Conservation (phyloP, 1,140 invertebrate species). For the Drosophila nigromelanica region DNA sequence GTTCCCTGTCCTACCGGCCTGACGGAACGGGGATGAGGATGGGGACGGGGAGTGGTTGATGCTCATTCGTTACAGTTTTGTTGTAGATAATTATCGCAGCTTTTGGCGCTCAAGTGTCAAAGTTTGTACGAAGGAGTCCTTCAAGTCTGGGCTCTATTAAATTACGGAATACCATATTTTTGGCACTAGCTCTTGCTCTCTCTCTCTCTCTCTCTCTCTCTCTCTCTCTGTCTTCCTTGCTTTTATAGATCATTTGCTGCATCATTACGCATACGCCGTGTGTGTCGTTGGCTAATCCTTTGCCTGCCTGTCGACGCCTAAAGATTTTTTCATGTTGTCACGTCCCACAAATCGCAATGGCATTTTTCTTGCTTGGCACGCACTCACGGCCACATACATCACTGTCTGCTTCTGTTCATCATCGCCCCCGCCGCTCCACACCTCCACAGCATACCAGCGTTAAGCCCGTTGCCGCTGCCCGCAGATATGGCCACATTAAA, state of each 20-base stretch:
- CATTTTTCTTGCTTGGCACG: conserved; percentile 51
- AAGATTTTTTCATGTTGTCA: conserved; percentile 49
- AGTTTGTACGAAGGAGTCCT: conserved; percentile 38
- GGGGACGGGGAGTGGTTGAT: background rate
- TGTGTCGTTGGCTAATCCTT: conserved; percentile 64
- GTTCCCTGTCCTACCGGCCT: background rate
- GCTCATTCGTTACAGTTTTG: conserved; percentile 21
- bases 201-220: background rate
- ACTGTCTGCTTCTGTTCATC: conserved; percentile 49
- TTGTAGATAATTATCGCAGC: conserved; percentile 63
- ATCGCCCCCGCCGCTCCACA: too few species aligned
- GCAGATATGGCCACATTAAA: conserved; percentile 55
- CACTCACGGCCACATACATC: conserved; percentile 57
- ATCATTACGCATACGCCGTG: conserved; percentile 71
- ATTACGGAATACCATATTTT: conserved; percentile 34
- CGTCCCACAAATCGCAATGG: conserved; percentile 56
- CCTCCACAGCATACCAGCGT: too few species aligned
- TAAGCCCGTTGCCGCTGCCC: conserved; percentile 1
- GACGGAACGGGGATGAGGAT: background rate
- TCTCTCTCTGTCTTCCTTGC: conserved; percentile 1
- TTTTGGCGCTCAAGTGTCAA: conserved; percentile 42
- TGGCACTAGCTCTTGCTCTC: background rate
- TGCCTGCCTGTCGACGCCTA: conserved; percentile 28
- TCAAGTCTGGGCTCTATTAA: conserved; percentile 25
- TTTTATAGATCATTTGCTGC: conserved; percentile 74